Conservation (phyloP, 2,888 invertebrate species). For the Frankliniella fusca region DNA sequence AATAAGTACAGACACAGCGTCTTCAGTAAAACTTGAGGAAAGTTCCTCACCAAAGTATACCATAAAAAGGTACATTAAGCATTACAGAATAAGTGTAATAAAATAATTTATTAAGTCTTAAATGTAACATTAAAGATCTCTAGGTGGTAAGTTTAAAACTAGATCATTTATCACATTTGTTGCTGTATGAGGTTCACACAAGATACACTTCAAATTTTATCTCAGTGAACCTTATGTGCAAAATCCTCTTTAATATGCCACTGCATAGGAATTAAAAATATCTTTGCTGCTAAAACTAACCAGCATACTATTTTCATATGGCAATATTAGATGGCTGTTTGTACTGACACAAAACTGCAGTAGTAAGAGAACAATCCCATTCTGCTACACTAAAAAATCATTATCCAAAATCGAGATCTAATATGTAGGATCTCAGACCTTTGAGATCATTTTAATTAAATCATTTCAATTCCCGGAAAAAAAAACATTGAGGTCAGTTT, state of each 20-base stretch:
- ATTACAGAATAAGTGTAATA: not conserved
- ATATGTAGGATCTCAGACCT: not conserved
- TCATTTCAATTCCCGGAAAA: not conserved
- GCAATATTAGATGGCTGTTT: not conserved
- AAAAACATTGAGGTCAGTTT: not conserved
- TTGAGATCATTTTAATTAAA: not conserved
- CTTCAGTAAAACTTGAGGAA: not conserved
- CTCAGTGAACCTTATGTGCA: not conserved
- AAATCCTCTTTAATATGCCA: not conserved
- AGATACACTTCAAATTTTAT: not conserved
- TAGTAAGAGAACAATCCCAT: not conserved
- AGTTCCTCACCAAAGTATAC: not conserved
- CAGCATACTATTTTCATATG: not conserved
- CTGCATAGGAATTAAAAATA: not conserved
- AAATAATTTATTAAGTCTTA: not conserved
- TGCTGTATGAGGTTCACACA: not conserved
- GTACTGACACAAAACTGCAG: not conserved
- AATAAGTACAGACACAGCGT: not conserved
- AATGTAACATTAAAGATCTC: not conserved
- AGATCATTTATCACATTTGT: conserved; percentile 23
- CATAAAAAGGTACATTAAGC: not conserved
- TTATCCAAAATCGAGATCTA: not conserved
- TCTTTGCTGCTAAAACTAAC: no score
- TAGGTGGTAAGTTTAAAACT: conserved; percentile 15
- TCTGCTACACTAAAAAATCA: not conserved